Evolutionary conservation across 2,797 vertebrate genomes (phyloP), one percentile per base, ranked within the genome.

Genomic region (Leptodactylus fallax): DNA sequence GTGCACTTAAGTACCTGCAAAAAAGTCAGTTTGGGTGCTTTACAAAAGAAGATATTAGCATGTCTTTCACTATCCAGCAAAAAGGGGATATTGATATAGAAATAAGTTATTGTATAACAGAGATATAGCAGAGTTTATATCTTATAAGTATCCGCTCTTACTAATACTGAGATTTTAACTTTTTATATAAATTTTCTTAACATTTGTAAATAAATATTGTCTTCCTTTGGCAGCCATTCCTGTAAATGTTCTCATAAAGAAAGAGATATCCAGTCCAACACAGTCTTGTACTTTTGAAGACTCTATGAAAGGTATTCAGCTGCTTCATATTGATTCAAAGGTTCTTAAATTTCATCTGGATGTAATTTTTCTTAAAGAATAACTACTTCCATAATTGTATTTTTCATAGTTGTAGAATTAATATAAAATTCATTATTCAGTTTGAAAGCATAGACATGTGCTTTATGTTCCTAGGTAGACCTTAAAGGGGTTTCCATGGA

Each of bases 271-370:
- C 78, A 97, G 97, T 91, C 96, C 97, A 92, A 95, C 96, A 91
- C 97, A 97, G 93, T 95, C 97, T 90, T 99, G 98, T 93, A 95
- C 97, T 92, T 98, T 97, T 94, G 97, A 99, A 92, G 97, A 99
- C 91, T 96, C 96, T 93, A 96, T 97, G 91, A 97, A 98, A 98
- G 97, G 97, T 99, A 95, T 83, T 90, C 90, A 92, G 86, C 92
- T 91, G 87, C 92, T 93, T 91, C 87, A 55, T 85, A 80, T 84
- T 88, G 63, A 63, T 80, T 80, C 82, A 80, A 85, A 87, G 79
- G 80, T 88, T n/a, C 87, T 56, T 76, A n/a, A 21, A 79, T 79
- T 79, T n/a, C 53, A 56, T 58, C n/a, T 58, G 23, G 8, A 58
- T 23, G 5, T 69, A 36, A 3, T 19, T 36, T 19, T 23, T 79